A percentile compares a stretch with the other conserved stretches of the same genome.
Conservation (phyloP, 2,888 invertebrate species). For the Octonoba sinensis region DNA sequence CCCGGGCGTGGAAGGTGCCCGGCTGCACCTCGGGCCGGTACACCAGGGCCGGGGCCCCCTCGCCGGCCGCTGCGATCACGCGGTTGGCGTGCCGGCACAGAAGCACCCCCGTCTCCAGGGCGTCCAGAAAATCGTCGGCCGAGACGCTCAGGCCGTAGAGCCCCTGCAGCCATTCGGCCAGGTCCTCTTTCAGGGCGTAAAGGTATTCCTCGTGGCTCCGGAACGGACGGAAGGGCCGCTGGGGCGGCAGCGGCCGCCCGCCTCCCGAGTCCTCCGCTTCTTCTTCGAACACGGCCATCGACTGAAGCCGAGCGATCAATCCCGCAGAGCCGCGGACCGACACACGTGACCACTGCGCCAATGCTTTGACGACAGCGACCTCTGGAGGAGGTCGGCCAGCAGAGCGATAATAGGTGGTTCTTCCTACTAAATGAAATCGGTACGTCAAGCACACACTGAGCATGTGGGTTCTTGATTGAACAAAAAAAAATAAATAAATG, state of each 20-base stretch:
- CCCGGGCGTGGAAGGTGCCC: constrained; percentile 78
- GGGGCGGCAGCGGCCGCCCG: constrained; percentile 32
- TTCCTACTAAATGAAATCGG: no score
- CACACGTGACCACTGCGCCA: constrained; percentile 63
- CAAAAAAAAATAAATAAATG: no score
- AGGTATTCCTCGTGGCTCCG: constrained; percentile 96
- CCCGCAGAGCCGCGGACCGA: constrained; percentile 22
- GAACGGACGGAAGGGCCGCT: constrained; percentile 77
- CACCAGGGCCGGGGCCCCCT: constrained; percentile 76
- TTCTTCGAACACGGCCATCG: constrained; percentile 61
- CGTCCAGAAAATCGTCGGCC: constrained; percentile 92
- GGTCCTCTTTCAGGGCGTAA: constrained; percentile 96
- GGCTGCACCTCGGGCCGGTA: constrained; percentile 85
- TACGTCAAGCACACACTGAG: no score
- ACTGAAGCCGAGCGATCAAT: constrained; percentile 36
- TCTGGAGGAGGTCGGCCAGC: not conserved
- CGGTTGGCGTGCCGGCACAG: constrained; percentile 96
- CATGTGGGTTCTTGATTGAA: no score
- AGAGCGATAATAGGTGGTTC: not conserved
- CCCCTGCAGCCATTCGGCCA: constrained; percentile 95
- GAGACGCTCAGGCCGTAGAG: constrained; percentile 88
- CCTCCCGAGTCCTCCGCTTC: constrained; percentile 30
- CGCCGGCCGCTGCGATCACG: constrained; percentile 84
- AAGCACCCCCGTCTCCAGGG: constrained; percentile 92
- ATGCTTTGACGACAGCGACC: constrained; percentile 27